These are phyloP conservation scores for Caenorhabditis sulstoni DNA, from an alignment of 2,888 invertebrate species.

Conservation along the genomic window DNA sequence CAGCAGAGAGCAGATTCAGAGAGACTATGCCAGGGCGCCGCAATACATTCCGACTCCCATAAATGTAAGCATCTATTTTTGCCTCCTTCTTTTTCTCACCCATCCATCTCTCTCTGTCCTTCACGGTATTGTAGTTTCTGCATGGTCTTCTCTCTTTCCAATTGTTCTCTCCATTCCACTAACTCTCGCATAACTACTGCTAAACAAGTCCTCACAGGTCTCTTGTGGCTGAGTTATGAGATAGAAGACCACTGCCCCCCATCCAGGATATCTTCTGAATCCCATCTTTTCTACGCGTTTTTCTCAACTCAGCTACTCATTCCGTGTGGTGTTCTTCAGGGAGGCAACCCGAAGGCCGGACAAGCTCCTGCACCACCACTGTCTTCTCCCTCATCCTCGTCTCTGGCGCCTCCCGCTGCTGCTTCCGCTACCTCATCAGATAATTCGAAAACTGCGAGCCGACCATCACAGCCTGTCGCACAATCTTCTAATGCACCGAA, in stretches of 20 bases:
- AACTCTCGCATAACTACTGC: too few relatives aligned
- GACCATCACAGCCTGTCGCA: too few relatives aligned
- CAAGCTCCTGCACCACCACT: neutral
- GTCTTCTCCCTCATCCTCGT: neutral
- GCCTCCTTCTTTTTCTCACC: neutral
- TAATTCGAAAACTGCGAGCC: too few relatives aligned
- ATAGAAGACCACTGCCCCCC: too few relatives aligned
- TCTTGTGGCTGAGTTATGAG: too few relatives aligned
- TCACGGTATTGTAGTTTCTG: neutral
- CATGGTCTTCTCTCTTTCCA: neutral
- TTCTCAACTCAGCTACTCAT: slow-evolving; percentile 15
- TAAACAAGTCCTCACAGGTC: too few relatives aligned
- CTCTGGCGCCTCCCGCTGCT: neutral
- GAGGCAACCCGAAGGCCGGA: neutral
- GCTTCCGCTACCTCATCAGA: too few relatives aligned
- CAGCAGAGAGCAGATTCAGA: slow-evolving; percentile 18
- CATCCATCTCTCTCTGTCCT: slow-evolving; percentile 9
- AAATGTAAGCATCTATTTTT: slow-evolving; percentile 29
- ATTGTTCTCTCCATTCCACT: neutral
- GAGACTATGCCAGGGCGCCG: slow-evolving; percentile 6
- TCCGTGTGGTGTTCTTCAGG: slow-evolving; percentile 54
- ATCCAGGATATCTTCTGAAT: too few relatives aligned
- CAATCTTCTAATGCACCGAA: too few relatives aligned
- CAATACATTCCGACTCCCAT: slow-evolving; percentile 52
- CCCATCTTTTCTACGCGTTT: neutral